phyloP scores from a whole-genome alignment of 2,113 vertebrate species.

The Sceloporus undulatus region DNA sequence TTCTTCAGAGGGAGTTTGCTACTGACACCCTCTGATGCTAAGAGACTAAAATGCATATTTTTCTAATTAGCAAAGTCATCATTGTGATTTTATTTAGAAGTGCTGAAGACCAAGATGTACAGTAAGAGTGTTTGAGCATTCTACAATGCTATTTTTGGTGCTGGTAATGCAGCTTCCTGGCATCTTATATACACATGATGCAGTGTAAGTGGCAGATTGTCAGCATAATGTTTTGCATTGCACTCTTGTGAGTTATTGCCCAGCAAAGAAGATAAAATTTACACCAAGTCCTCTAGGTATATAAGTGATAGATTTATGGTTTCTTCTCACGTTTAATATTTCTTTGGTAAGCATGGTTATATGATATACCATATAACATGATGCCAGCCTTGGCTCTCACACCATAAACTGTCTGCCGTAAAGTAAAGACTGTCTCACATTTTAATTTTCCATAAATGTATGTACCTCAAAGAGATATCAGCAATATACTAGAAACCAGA shows the following conservation, averaged over 20 bases:
- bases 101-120: background rate
- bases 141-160: background rate
- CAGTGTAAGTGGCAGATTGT: conserved; percentile 53
- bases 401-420: conserved; percentile 62
- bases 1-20: no score
- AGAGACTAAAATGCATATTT: background rate
- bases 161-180: conserved; percentile 52
- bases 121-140: conserved; percentile 10
- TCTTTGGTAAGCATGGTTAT: conserved; percentile 70
- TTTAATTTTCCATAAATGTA: conserved; percentile 50
- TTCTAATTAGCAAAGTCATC: background rate
- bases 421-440: conserved; percentile 47
- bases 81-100: background rate
- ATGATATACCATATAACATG: conserved; percentile 62
- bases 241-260: conserved; percentile 64
- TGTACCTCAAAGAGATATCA: conserved; percentile 30
- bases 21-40: no score
- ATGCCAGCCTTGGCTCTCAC: conserved; percentile 62
- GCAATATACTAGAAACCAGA: conserved; percentile 37
- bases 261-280: conserved; percentile 71
- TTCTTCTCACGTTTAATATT: conserved; percentile 55
- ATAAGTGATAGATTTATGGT: conserved; percentile 76
- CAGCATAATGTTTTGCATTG: conserved; percentile 54
- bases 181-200: conserved; percentile 34
- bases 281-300: conserved; percentile 62